phyloP scores from a whole-genome alignment of 92 coral and sea anemone genomes.

The Micromussa lordhowensis region DNA sequence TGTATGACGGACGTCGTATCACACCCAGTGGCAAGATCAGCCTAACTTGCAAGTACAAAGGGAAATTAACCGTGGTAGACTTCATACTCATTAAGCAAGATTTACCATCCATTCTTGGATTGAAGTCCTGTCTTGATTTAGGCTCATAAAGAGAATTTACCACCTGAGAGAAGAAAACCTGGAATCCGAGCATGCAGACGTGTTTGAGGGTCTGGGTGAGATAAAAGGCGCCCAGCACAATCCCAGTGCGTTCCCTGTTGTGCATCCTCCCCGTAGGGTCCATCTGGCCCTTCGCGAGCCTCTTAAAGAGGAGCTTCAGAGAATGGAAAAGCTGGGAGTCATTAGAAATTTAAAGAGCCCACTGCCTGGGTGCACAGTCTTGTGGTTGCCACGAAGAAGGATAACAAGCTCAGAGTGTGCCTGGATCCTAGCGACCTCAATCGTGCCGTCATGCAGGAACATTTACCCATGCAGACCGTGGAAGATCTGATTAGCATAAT shows the following conservation, averaged over 20 bases:
- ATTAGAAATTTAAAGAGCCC: constrained; percentile 47
- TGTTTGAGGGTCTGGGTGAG: constrained; percentile 26
- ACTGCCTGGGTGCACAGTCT: too few relatives aligned
- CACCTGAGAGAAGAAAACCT: too few relatives aligned
- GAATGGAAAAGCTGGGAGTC: constrained; percentile 53
- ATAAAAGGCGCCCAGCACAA: constrained; percentile 31
- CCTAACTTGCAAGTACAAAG: constrained; percentile 45
- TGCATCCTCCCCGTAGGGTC: constrained; percentile 39
- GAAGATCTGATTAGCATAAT: constrained; percentile 51
- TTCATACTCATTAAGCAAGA: too few relatives aligned
- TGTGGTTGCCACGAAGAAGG: too few relatives aligned
- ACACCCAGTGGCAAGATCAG: constrained; percentile 43
- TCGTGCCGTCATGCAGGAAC: constrained; percentile 47
- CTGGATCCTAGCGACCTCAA: too few relatives aligned
- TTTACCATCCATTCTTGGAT: too few relatives aligned
- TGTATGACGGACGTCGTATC: too few relatives aligned
- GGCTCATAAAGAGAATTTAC: too few relatives aligned
- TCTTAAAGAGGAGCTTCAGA: constrained; percentile 43
- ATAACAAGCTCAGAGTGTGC: too few relatives aligned
- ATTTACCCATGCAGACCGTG: constrained; percentile 58
- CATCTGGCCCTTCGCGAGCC: constrained; percentile 45
- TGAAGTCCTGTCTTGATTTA: too few relatives aligned
- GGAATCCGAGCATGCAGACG: too few relatives aligned
- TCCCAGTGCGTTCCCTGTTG: constrained; percentile 31
- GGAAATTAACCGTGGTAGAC: background rate